A percentile compares a stretch with the other conserved stretches of the same genome.
These are phyloP conservation scores for Oxyteleia sp. DNA, from an alignment of 2,888 invertebrate species.

Conservation along the genomic window DNA sequence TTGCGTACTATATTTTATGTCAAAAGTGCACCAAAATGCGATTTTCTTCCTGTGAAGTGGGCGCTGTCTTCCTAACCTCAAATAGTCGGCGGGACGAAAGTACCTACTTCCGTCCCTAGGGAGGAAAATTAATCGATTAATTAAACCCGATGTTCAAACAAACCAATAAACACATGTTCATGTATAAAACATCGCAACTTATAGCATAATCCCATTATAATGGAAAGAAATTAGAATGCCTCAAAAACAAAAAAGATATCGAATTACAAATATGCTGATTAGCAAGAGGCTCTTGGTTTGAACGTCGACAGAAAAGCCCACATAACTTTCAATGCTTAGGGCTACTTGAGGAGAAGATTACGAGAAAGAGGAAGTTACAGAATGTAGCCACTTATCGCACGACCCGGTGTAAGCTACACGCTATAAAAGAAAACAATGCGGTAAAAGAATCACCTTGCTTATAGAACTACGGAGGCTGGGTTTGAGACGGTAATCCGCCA, in stretches of 20 bases:
- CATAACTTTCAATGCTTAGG: constrained; percentile 12
- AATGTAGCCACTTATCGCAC: constrained; percentile 46
- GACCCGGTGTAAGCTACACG: constrained; percentile 36
- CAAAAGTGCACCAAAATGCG: too few relatives aligned
- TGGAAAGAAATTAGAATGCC: not conserved
- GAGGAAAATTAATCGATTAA: not conserved
- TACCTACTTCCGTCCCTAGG: too few relatives aligned
- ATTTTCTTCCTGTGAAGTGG: too few relatives aligned
- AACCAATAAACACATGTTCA: not conserved
- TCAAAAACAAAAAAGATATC: not conserved
- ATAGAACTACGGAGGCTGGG: constrained; percentile 13
- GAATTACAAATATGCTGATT: constrained; percentile 32
- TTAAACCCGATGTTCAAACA: not conserved
- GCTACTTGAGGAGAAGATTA: constrained; percentile 38
- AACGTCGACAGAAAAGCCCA: constrained; percentile 8
- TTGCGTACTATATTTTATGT: too few relatives aligned
- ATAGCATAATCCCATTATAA: not conserved
- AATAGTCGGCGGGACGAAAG: too few relatives aligned
- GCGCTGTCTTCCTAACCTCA: too few relatives aligned
- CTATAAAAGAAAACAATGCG: constrained; percentile 54
- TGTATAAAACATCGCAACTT: not conserved
- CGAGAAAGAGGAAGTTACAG: constrained; percentile 35
- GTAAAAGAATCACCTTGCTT: constrained; percentile 46
- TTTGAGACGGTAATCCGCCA: constrained; percentile 49
- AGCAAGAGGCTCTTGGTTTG: constrained; percentile 15